These are phyloP conservation scores for Phycodurus eques DNA, from an alignment of 2,113 vertebrate species.

Conservation along the genomic window DNA sequence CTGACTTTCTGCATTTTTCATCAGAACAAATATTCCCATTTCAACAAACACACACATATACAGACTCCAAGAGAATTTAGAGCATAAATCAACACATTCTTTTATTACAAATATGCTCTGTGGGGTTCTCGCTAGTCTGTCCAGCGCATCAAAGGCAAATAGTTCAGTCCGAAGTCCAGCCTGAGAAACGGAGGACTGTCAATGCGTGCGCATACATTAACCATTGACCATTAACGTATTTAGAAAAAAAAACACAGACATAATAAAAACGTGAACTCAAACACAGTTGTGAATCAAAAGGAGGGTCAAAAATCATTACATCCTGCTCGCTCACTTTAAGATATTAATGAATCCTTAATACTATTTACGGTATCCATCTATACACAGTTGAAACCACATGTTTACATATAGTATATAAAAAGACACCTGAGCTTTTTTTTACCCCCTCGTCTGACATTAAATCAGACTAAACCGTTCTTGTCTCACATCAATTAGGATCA, in stretches of 20 bases:
- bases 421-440: too few relatives aligned
- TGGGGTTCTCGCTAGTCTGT: slow-evolving; percentile 63
- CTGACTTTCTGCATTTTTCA: slow-evolving; percentile 79
- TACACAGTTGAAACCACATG: too few relatives aligned
- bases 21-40: slow-evolving; percentile 79
- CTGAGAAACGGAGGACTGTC: slow-evolving; percentile 51
- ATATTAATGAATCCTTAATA: too few relatives aligned
- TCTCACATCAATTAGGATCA: too few relatives aligned
- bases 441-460: too few relatives aligned
- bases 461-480: too few relatives aligned
- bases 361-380: too few relatives aligned
- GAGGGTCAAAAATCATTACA: not conserved
- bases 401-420: too few relatives aligned
- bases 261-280: slow-evolving; percentile 49
- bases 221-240: slow-evolving; percentile 49
- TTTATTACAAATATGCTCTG: slow-evolving; percentile 71
- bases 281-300: not conserved
- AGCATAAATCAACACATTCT: slow-evolving; percentile 72
- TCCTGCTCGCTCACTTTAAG: not conserved
- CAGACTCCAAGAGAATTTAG: slow-evolving; percentile 53
- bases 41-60: slow-evolving; percentile 66
- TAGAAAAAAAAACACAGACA: slow-evolving; percentile 43
- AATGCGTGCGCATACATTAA: slow-evolving; percentile 69
- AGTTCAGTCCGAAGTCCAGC: slow-evolving; percentile 67
- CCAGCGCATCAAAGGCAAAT: slow-evolving; percentile 68